Conservation (phyloP, 1,140 invertebrate genomes). For the Drosophila aff. region DNA sequence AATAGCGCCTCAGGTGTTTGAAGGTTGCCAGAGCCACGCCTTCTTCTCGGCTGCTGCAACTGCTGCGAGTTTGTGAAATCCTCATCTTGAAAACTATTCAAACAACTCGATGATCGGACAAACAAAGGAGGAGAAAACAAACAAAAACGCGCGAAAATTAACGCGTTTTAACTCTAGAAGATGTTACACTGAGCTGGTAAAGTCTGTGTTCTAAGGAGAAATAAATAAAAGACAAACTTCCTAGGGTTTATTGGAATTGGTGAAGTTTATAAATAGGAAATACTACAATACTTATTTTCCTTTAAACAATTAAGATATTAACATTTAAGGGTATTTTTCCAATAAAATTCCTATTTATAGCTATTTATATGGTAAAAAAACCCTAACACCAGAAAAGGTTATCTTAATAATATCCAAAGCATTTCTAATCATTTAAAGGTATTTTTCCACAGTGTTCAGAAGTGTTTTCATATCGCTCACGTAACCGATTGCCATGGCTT, state of each 20-base stretch:
- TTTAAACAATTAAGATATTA: no score
- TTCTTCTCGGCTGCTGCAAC: constrained; percentile 24
- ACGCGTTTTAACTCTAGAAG: constrained; percentile 42
- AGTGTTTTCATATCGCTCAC: constrained; percentile 5
- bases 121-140: constrained; percentile 50
- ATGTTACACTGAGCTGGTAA: constrained; percentile 36
- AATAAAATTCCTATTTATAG: no score
- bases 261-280: not conserved
- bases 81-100: constrained; percentile 40
- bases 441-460: constrained; percentile 6
- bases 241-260: not conserved
- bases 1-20: constrained; percentile 43
- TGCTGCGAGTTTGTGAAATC: constrained; percentile 36
- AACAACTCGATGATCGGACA: constrained; percentile 32
- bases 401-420: not conserved
- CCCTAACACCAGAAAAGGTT: not conserved
- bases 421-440: not conserved
- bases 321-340: not conserved
- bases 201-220: not conserved
- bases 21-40: constrained; percentile 49
- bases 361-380: no score
- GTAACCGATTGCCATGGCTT: constrained; percentile 12
- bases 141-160: constrained; percentile 68
- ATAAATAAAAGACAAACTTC: no score
- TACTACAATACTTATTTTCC: not conserved